Percentiles rank a stretch among this genome's conserved stretches.
Conservation (phyloP, 2,888 invertebrate genomes). For the Agelastica alni region DNA sequence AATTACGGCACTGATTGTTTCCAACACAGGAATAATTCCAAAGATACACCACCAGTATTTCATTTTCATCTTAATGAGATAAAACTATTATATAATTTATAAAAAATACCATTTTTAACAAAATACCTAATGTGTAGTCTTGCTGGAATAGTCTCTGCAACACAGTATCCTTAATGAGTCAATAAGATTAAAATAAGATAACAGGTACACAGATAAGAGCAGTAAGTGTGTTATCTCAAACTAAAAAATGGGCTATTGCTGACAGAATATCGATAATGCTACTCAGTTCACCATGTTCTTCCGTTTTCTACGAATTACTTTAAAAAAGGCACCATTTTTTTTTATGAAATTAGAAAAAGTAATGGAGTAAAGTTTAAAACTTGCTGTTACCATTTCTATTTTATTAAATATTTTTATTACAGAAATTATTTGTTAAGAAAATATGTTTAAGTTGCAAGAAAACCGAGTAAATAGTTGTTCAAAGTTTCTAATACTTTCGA, state of each 20-base stretch:
- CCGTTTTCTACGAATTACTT: too few species aligned
- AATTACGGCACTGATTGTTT: slow-evolving; percentile 3
- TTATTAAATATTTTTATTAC: too few species aligned
- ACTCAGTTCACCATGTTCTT: too few species aligned
- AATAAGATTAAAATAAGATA: slow-evolving; percentile 42
- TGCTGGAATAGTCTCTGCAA: slow-evolving; percentile 12
- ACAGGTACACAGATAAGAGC: slow-evolving; percentile 33
- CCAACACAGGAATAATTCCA: slow-evolving; percentile 26
- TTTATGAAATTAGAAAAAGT: too few species aligned
- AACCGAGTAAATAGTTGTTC: too few species aligned
- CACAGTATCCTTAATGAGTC: slow-evolving; percentile 40
- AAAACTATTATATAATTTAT: not conserved
- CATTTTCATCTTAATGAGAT: slow-evolving; percentile 5
- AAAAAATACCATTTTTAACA: not conserved
- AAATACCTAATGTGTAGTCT: not conserved
- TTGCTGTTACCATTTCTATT: too few species aligned
- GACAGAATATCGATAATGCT: not conserved
- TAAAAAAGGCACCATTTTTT: too few species aligned
- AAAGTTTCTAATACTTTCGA: too few species aligned
- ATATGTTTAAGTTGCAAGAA: too few species aligned
- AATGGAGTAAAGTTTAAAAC: too few species aligned
- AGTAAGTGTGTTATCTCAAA: slow-evolving; percentile 16
- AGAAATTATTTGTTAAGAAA: too few species aligned
- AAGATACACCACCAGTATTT: slow-evolving; percentile 28
- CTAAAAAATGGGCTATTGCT: not conserved